Percentiles rank a stretch among this genome's conserved stretches.
phyloP scores from a whole-genome alignment of 2,113 vertebrate species.

The Esox niger region DNA sequence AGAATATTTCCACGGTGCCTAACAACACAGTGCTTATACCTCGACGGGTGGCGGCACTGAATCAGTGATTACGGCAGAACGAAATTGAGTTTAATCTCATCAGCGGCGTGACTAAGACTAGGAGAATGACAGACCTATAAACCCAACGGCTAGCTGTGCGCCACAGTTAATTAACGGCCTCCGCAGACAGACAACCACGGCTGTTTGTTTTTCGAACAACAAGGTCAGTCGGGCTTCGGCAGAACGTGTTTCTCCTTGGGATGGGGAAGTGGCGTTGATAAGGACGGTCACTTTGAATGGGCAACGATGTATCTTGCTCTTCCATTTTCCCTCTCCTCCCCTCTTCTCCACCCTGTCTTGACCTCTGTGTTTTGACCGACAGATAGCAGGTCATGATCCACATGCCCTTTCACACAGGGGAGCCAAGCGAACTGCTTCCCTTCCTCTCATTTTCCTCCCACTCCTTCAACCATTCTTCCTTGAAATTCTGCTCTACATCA shows the following conservation, averaged over 20 bases:
- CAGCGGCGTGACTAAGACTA: slow-evolving; percentile 30
- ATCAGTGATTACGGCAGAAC: slow-evolving; percentile 26
- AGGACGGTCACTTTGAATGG: neutral
- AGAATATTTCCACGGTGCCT: neutral
- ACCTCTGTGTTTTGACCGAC: neutral
- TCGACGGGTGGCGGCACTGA: neutral
- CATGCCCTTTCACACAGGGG: neutral
- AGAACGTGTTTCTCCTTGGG: neutral
- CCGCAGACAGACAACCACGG: neutral
- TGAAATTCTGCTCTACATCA: no score
- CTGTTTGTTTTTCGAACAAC: neutral
- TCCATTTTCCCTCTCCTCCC: no score
- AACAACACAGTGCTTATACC: neutral
- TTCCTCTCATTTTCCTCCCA: no score
- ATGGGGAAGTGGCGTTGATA: neutral
- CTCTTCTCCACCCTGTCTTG: neutral
- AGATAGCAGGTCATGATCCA: neutral
- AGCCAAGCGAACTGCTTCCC: neutral
- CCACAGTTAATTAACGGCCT: slow-evolving; percentile 22
- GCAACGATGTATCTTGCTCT: no score
- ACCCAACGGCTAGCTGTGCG: slow-evolving; percentile 6
- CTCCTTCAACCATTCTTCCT: no score
- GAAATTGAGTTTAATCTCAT: slow-evolving; percentile 40
- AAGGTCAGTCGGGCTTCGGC: slow-evolving; percentile 24
- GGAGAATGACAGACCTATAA: slow-evolving; percentile 21